phyloP scores from a whole-genome alignment of 2,888 invertebrate species.

The Volucella zonaria region DNA sequence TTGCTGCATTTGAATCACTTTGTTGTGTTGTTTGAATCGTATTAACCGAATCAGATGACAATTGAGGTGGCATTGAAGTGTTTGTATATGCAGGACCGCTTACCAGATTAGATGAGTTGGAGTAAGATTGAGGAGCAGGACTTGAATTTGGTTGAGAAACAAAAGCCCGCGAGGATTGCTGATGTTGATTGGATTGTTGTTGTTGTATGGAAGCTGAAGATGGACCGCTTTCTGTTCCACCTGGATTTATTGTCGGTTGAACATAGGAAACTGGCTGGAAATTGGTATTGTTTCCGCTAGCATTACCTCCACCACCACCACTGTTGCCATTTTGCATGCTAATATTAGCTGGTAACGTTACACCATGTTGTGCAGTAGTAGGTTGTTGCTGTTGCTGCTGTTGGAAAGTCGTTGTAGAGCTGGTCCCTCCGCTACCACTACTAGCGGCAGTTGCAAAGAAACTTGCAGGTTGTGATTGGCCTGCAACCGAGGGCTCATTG shows the following conservation, averaged over 20 bases:
- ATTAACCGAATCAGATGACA: slow-evolving; percentile 40
- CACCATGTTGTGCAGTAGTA: slow-evolving; percentile 75
- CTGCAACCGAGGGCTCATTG: slow-evolving; percentile 45
- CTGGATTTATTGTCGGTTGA: slow-evolving; percentile 14
- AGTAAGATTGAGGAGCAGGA: slow-evolving; percentile 79
- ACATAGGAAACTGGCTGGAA: slow-evolving; percentile 60
- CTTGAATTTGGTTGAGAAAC: slow-evolving; percentile 20
- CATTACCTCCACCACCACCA: slow-evolving; percentile 70
- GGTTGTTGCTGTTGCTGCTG: slow-evolving; percentile 77
- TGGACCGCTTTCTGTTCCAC: slow-evolving; percentile 54
- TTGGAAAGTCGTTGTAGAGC: slow-evolving; percentile 83
- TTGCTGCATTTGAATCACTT: slow-evolving; percentile 65
- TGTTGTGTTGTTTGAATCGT: slow-evolving; percentile 52
- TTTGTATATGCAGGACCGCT: slow-evolving; percentile 64
- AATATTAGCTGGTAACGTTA: slow-evolving; percentile 78
- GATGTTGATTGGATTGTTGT: slow-evolving; percentile 69
- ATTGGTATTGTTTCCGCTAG: slow-evolving; percentile 37
- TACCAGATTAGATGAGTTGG: slow-evolving; percentile 74
- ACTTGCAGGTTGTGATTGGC: slow-evolving; percentile 65
- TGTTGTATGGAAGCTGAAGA: slow-evolving; percentile 53
- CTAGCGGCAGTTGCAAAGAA: slow-evolving; percentile 64
- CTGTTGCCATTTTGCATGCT: slow-evolving; percentile 77
- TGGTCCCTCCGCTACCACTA: slow-evolving; percentile 45
- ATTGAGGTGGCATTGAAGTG: slow-evolving; percentile 58
- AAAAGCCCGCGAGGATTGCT: slow-evolving; percentile 77